These are phyloP conservation scores for Chanos chanos DNA, from an alignment of 2,797 vertebrate genomes.

Conservation along the genomic window DNA sequence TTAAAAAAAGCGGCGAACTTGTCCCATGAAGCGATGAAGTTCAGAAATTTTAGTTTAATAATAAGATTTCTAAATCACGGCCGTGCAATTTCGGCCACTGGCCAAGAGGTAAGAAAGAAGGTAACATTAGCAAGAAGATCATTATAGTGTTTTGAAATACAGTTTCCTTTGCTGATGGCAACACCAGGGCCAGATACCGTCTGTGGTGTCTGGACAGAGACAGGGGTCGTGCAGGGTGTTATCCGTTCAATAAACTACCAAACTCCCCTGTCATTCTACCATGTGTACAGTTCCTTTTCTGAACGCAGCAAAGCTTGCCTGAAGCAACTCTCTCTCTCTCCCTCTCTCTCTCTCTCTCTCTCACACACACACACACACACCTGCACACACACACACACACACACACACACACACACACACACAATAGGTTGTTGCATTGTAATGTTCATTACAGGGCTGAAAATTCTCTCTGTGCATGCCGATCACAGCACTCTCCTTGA, in stretches of 20 bases:
- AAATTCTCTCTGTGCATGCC: no score
- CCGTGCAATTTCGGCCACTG: not conserved
- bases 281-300: slow-evolving; percentile 19
- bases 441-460: no score
- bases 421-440: not conserved
- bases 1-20: no score
- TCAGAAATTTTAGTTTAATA: no score
- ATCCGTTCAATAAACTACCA: slow-evolving; percentile 35
- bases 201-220: slow-evolving; percentile 36
- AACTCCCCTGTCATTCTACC: slow-evolving; percentile 29
- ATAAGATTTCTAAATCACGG: no score
- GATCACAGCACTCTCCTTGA: no score
- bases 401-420: slow-evolving; percentile 3
- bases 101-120: slow-evolving; percentile 20
- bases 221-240: slow-evolving; percentile 33
- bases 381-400: not conserved
- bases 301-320: slow-evolving; percentile 28
- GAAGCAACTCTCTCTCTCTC: not conserved
- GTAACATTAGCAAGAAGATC: slow-evolving; percentile 56
- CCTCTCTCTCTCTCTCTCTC: not conserved
- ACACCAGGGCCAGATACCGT: slow-evolving; percentile 40
- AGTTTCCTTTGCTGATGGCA: slow-evolving; percentile 44
- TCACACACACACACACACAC: slow-evolving; percentile 12
- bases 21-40: no score
- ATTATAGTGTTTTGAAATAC: slow-evolving; percentile 53